phyloP scores from a whole-genome alignment of 2,888 invertebrate species.

The Caenorhabditis parvicauda region DNA sequence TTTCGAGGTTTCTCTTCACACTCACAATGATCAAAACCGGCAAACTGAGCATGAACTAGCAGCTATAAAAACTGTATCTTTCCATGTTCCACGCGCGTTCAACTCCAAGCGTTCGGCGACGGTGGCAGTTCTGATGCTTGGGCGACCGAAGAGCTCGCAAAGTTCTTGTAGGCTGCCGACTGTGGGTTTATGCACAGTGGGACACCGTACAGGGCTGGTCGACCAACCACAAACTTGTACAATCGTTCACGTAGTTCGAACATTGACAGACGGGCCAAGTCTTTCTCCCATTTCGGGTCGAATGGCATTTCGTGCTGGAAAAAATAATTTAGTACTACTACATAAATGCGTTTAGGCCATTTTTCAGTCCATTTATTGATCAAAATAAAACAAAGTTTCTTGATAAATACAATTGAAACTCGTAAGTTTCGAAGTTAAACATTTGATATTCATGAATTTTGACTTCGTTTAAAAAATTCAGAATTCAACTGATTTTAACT shows the following conservation, averaged over 20 bases:
- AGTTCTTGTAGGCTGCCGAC: conserved; percentile 99
- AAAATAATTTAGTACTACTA: background rate
- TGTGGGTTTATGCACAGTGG: conserved; percentile 99
- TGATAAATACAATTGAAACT: no score
- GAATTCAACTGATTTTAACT: background rate
- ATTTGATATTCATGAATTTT: no score
- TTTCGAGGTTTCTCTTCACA: no score
- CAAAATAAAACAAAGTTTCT: background rate
- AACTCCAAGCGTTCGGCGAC: conserved; percentile 97
- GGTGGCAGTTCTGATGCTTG: conserved; percentile 96
- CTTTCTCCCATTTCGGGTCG: conserved; percentile 94
- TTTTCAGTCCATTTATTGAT: no score
- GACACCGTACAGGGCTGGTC: conserved; percentile 85
- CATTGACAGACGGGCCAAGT: conserved; percentile 71
- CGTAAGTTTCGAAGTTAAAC: no score
- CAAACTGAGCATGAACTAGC: no score
- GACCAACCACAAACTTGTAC: conserved; percentile 96
- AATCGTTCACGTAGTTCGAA: conserved; percentile 78
- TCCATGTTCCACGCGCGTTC: no score
- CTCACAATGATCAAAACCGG: no score
- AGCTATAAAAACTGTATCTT: no score
- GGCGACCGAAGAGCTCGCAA: conserved; percentile 96
- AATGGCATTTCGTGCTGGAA: conserved; percentile 78
- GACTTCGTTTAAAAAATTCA: background rate
- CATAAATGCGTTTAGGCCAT: no score